Evolutionary conservation across 2,113 vertebrate genomes (phyloP), one percentile per base, ranked within the genome.

Genomic region (Phainopepla nitens): DNA sequence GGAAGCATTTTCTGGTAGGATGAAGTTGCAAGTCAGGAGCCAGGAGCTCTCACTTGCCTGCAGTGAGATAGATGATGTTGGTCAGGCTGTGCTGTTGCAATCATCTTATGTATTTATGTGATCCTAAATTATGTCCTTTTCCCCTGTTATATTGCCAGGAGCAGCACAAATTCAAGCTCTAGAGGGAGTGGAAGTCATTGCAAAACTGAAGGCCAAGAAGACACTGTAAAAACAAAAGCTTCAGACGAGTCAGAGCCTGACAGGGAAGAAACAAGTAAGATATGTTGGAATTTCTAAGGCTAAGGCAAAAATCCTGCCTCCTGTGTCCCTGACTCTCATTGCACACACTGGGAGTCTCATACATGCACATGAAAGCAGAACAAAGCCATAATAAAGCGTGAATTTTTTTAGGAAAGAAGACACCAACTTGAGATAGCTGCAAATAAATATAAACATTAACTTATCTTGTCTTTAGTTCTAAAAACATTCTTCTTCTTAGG

Each of bases 81-180:
- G 19, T 42, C 68, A 64, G 42, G 29, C 47, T 87, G 56, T 65
- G 47, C 77, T 70, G 5, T 86, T 66, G n/a, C 35, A 58, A 15
- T 58, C 65, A 36, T 54, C 45, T 82, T 57, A 23, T 11, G 7
- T 81, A 6, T 69, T 90, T 54, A 24, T 9, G 47, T 42, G 57
- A 82, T 65, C 72, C 57, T 91, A 69, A 76, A 27, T 75, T 2
- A 21, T 35, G 49, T 39, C n/a, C n/a, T 64, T 80, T 78, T 15
- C 57, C n/a, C 54, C 5, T 96, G 25, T 89, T 92, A 45, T 9
- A 0, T 49, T 96, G 44, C 19, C 94, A 99, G 99, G 99, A 99
- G 99, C 97, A 99, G 98, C 94, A 98, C 98, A 89, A 97, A 98
- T 35, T 99, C 99, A 87, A 98, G 98, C 96, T 98, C 99, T 61